Evolutionary conservation across 1,140 invertebrate species (phyloP), one percentile per base, ranked within the genome.

Genomic region (Propsilocerus akamusi): DNA sequence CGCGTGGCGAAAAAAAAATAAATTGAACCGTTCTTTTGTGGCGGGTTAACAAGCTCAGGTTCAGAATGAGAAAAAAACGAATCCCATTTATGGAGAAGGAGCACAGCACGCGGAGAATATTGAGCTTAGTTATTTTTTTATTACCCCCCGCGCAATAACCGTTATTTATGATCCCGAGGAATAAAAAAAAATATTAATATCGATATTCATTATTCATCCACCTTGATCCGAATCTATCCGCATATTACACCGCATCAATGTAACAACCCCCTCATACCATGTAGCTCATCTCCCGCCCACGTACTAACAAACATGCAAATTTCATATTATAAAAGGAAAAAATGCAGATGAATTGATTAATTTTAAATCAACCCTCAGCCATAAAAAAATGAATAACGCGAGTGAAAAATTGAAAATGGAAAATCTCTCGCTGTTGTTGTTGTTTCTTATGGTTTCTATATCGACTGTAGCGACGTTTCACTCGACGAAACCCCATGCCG

Each of bases 121-220:
- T 30, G 28, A 41, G 34, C 34, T 20, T 41, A 17, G n/a, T 17
- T 12, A 7, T 37, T 14, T 37, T 34, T 41, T 41, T 41, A 41
- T 41, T 41, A 41, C 34, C 34, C 34, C n/a, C 12, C 14, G n/a
- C n/a, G n/a, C n/a, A n/a, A n/a, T 41, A 37, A 37, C 12, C 22
- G 34, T 41, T 7, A 41, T 41, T 41, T 41, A 41, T 41, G 14
- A 41, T 41, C n/a, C n/a, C n/a, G 34, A 8, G 17, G 22, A 17
- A 41, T 20, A 17, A 41, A 17, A 41, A 41, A n/a, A 14, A 41
- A 41, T 41, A 41, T 41, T 41, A 41, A 41, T 41, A 41, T 41
- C 34, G 34, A 41, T 41, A 41, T 41, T 41, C 34, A 41, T 41
- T 41, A 41, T 41, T 41, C 34, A 41, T 41, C 34, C 14, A 41